These are phyloP conservation scores for Nysson spinosus DNA, from an alignment of 2,888 invertebrate genomes.

Conservation along the genomic window DNA sequence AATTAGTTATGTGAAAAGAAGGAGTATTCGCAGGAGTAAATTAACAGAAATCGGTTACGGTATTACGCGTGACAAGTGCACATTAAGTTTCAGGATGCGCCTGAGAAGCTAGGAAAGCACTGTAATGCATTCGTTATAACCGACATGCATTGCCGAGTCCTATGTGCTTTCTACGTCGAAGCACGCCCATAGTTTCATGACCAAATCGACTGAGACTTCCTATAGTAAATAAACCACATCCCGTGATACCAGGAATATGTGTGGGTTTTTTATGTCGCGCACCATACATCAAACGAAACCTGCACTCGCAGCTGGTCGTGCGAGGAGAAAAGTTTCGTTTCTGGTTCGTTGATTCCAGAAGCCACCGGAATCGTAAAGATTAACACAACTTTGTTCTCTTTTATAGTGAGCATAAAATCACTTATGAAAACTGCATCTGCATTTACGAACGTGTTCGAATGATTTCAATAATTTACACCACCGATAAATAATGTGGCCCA, in stretches of 20 bases:
- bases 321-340: background rate
- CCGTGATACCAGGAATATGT: conserved; percentile 4
- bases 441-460: too few species aligned
- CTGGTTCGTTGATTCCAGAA: background rate
- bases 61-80: conserved; percentile 31
- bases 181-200: conserved; percentile 17
- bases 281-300: background rate
- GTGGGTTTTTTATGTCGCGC: conserved; percentile 2
- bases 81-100: conserved; percentile 37
- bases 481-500: too few species aligned
- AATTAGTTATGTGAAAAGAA: background rate
- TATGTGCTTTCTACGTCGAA: conserved; percentile 18
- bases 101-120: conserved; percentile 26
- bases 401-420: background rate
- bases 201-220: conserved; percentile 24
- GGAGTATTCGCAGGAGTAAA: conserved; percentile 25
- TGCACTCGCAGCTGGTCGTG: background rate
- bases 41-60: conserved; percentile 30
- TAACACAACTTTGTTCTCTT: background rate
- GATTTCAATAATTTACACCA: too few species aligned
- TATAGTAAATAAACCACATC: conserved; percentile 10
- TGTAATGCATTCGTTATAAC: conserved; percentile 34
- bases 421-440: too few species aligned
- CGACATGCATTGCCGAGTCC: conserved; percentile 31
- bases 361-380: background rate